phyloP scores from a whole-genome alignment of 2,797 vertebrate genomes.

The Spinus pinus region DNA sequence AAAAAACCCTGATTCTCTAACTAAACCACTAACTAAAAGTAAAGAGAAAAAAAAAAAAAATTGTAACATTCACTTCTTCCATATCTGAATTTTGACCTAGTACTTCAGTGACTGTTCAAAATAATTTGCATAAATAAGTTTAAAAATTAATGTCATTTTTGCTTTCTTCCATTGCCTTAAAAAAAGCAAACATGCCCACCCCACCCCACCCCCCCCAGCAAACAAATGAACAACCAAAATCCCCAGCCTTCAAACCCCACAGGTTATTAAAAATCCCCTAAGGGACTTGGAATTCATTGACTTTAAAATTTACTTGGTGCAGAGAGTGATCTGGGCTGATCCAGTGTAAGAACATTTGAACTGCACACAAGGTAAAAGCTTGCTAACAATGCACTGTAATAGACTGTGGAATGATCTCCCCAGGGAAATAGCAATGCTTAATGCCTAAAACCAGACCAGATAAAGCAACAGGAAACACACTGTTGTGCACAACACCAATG shows the following conservation, averaged over 20 bases:
- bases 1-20: background rate
- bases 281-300: background rate
- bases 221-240: background rate
- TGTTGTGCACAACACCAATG: background rate
- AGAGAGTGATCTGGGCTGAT: background rate
- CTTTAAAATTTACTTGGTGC: background rate
- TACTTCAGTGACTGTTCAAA: background rate
- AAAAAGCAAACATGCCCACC: background rate
- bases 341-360: background rate
- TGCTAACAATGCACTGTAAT: background rate
- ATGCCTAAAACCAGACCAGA: background rate
- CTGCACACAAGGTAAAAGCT: background rate
- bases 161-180: background rate
- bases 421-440: background rate
- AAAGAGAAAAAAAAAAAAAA: background rate
- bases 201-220: fast-evolving
- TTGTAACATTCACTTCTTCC: background rate
- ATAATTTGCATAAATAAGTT: background rate
- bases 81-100: background rate
- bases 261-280: background rate
- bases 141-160: background rate
- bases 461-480: background rate
- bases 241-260: fast-evolving
- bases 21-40: background rate
- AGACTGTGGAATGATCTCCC: background rate